Percentiles rank a stretch among this genome's conserved stretches.
Evolutionary conservation across 2,113 vertebrate genomes (phyloP).

Genomic region (Chaetura pelagica): DNA sequence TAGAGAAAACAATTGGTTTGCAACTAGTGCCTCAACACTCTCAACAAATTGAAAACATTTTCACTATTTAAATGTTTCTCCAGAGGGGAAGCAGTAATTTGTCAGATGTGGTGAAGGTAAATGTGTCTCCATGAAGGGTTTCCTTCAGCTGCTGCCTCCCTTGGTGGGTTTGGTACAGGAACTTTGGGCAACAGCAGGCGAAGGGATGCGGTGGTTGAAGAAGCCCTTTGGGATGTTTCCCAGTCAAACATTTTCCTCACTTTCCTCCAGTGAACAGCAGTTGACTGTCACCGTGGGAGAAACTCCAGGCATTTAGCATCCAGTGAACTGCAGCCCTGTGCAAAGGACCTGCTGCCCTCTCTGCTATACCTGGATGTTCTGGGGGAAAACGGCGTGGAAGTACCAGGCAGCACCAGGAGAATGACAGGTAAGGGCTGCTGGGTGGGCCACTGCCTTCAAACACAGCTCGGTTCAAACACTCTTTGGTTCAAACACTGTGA

Average conservation of each 20-base stretch:
- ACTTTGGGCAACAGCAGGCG: rapidly evolving
- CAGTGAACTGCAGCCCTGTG: neutral
- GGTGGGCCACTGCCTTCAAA: neutral
- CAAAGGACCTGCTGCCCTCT: rapidly evolving
- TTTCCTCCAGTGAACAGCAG: no score
- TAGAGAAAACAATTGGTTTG: neutral
- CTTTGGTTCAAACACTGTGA: neutral
- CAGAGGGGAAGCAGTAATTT: neutral
- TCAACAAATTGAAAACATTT: neutral
- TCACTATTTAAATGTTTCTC: neutral
- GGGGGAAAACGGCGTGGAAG: neutral
- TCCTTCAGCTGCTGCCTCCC: neutral
- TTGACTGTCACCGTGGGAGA: neutral
- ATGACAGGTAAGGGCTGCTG: neutral
- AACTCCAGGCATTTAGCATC: neutral
- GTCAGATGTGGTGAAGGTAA: neutral
- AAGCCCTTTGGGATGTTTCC: neutral
- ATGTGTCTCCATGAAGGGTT: neutral
- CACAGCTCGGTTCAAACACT: neutral
- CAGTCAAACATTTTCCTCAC: neutral
- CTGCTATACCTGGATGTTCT: neutral
- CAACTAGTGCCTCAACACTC: neutral
- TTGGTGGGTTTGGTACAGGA: neutral
- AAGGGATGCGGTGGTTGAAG: no score
- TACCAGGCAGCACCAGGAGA: neutral